phyloP scores from a whole-genome alignment of 2,888 invertebrate genomes.

The Diarsia dahlii region DNA sequence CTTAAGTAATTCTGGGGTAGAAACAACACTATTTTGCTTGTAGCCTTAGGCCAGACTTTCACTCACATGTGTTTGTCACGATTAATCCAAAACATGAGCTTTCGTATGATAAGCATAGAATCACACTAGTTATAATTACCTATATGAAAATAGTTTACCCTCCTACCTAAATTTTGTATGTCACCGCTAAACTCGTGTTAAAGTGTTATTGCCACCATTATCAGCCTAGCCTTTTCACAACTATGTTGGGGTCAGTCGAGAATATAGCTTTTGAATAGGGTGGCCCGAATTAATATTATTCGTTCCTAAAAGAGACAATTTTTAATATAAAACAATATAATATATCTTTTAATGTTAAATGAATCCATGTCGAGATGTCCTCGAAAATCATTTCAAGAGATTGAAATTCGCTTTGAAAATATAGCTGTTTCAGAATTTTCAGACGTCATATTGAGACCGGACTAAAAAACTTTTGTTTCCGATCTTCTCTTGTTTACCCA shows the following conservation, averaged over 20 bases:
- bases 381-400: neutral
- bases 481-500: conserved; percentile 21
- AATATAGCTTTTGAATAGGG: neutral
- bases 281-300: conserved; percentile 1
- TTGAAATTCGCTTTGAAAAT: conserved; percentile 1
- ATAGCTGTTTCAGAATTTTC: neutral
- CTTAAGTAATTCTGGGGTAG: conserved; percentile 21
- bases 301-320: neutral
- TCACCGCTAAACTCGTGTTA: no score
- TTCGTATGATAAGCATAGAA: neutral
- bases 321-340: neutral
- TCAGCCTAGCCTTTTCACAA: no score
- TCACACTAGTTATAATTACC: neutral
- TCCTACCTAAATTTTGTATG: no score
- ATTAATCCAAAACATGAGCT: neutral
- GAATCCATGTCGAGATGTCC: conserved; percentile 4
- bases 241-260: neutral
- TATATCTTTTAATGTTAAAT: neutral
- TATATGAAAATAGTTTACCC: neutral
- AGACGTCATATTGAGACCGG: neutral
- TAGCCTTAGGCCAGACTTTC: neutral
- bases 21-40: conserved; percentile 23
- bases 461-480: conserved; percentile 9
- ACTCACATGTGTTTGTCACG: neutral
- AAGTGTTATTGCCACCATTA: neutral